Evolutionary conservation across 2,888 invertebrate species (phyloP).

Genomic region (Hydropsyche betteni): DNA sequence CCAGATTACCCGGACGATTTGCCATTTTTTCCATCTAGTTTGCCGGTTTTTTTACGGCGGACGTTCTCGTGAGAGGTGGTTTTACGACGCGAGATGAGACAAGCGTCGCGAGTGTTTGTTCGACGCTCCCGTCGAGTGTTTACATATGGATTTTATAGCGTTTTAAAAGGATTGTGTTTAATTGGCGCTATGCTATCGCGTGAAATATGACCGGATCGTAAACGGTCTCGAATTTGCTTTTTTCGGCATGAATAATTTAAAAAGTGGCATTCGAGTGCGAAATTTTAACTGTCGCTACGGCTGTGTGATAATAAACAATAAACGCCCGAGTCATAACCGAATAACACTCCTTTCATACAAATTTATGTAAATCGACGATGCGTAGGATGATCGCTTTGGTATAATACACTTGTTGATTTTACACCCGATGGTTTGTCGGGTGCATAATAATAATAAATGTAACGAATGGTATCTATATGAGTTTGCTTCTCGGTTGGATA

Average conservation of each 20-base stretch:
- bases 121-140: constrained; percentile 8
- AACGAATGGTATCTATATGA: constrained; percentile 2
- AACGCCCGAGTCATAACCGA: no score
- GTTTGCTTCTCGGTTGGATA: not conserved
- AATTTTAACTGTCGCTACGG: no score
- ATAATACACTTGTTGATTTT: no score
- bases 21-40: not conserved
- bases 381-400: no score
- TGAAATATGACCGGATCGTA: no score
- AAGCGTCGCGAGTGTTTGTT: constrained; percentile 1
- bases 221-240: not conserved
- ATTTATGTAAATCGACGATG: no score
- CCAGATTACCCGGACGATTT: no score
- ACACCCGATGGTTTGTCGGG: constrained; percentile 10
- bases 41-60: not conserved
- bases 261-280: no score
- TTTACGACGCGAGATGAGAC: not conserved
- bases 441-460: constrained; percentile 6
- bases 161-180: constrained; percentile 16
- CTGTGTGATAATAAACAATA: no score
- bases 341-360: no score
- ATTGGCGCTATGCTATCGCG: constrained; percentile 1
- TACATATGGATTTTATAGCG: constrained; percentile 12
- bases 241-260: not conserved
- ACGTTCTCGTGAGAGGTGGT: not conserved